These are phyloP conservation scores for Tribolium madens DNA, from an alignment of 1,140 invertebrate species.

Conservation along the genomic window DNA sequence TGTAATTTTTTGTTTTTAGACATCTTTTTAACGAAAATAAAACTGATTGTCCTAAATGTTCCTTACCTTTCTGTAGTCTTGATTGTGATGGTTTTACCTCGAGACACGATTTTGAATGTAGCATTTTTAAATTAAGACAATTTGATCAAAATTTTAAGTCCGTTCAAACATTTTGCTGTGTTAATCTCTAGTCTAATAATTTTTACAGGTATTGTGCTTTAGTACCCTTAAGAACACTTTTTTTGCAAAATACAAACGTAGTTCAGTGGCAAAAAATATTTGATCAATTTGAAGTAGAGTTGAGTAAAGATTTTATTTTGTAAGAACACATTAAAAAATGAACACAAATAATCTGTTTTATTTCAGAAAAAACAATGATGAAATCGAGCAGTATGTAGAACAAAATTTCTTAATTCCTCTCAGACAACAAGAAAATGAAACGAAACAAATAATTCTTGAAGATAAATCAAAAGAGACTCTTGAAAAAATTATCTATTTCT, in stretches of 20 bases:
- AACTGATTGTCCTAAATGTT: constrained; percentile 66
- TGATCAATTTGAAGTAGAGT: not conserved
- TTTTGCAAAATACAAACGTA: constrained; percentile 73
- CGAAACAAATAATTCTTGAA: constrained; percentile 44
- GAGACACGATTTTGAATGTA: constrained; percentile 77
- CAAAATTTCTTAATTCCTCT: constrained; percentile 70
- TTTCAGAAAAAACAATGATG: constrained; percentile 71
- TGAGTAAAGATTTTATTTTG: not conserved
- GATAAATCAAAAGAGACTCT: constrained; percentile 71
- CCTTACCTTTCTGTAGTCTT: constrained; percentile 77
- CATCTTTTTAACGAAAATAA: constrained; percentile 39
- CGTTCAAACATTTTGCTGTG: too few relatives aligned
- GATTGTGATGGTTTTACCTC: constrained; percentile 71
- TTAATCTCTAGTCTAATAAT: too few relatives aligned
- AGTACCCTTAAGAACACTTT: constrained; percentile 74
- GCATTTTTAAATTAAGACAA: constrained; percentile 51
- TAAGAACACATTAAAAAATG: not conserved
- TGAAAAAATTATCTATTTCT: constrained; percentile 70
- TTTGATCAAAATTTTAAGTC: not conserved
- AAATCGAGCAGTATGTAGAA: constrained; percentile 73
- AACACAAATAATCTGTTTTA: constrained; percentile 51
- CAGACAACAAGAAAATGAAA: constrained; percentile 49
- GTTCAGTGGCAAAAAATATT: constrained; percentile 71
- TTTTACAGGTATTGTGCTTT: constrained; percentile 73
- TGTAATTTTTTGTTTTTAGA: constrained; percentile 65